Base-by-base conservation (phyloP, 2,888 invertebrate species). In the Cephus spinipes region DNA sequence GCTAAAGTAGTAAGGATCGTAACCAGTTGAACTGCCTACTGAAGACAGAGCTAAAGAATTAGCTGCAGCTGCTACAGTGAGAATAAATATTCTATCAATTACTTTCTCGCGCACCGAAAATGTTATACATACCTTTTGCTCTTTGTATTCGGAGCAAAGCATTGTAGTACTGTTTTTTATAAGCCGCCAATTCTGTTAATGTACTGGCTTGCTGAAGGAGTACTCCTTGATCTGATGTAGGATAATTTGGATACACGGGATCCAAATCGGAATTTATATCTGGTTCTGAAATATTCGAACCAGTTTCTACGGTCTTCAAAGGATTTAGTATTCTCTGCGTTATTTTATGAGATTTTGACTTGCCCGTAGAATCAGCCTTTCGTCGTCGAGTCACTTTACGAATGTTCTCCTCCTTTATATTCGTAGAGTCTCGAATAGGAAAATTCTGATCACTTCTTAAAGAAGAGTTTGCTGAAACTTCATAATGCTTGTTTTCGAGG, bases 91-190 rank as follows among this genome's bases (percentile, higher is more conserved):
- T n/a, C 23, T 55, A 36, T 31, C 15, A 68, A 23, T 33, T n/a
- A 34, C 3, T 74, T 73, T 6, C 55, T 31, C 34, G 12, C 35
- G 0, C 68, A 34, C 33, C 30, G 15, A 69, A 78, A 79, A 33
- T 31, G 69, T 32, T 81, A 36, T 40, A 80, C 34, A 4, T 83
- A 89, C 89, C 85, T 84, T 89, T 88, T 55, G 88, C 85, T 79
- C 84, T 85, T 73, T 88, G 88, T 77, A 87, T 83, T 77, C 81
- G 86, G 75, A 89, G 77, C 73, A 89, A 78, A 6, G 87, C 82
- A 73, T 89, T 85, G 69, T 87, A 89, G 36, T 86, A 89, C 34
- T 87, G 88, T 81, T 86, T 88, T 79, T 87, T 87, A 71, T 86
- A 86, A 36, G 83, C 81, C 15, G 83, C 81, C 31, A 87, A 79